phyloP scores from a whole-genome alignment of 2,113 vertebrate species.

The Leptobrachium ailaonicum region DNA sequence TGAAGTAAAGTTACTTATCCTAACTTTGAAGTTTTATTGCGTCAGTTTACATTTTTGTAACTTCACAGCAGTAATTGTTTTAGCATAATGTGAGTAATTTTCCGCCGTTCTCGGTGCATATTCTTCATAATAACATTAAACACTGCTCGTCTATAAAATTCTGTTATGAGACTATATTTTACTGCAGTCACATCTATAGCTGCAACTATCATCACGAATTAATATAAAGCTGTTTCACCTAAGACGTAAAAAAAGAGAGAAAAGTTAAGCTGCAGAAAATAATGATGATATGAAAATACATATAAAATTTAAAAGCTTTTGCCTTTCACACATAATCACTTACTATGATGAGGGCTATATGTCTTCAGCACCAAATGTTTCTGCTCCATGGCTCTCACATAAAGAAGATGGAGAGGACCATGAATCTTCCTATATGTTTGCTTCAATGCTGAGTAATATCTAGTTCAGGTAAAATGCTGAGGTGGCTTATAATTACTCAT shows the following conservation, averaged over 20 bases:
- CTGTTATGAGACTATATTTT: slow-evolving; percentile 23
- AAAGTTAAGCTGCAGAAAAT: slow-evolving; percentile 23
- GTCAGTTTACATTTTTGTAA: neutral
- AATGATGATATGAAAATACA: slow-evolving; percentile 43
- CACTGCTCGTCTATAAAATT: slow-evolving; percentile 11
- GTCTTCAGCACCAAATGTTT: slow-evolving; percentile 34
- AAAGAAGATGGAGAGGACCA: slow-evolving; percentile 37
- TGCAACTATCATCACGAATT: slow-evolving; percentile 16
- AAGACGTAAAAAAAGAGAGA: slow-evolving; percentile 2
- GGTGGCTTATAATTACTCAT: slow-evolving; percentile 38
- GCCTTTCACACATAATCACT: slow-evolving; percentile 34
- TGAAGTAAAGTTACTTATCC: too few species aligned
- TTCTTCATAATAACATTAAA: slow-evolving; percentile 21
- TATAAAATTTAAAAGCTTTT: slow-evolving; percentile 39
- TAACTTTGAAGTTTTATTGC: too few species aligned
- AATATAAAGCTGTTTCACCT: neutral
- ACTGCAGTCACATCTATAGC: slow-evolving; percentile 7
- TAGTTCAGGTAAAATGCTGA: slow-evolving; percentile 41
- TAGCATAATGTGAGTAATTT: neutral
- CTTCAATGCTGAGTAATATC: slow-evolving; percentile 33
- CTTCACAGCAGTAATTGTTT: neutral
- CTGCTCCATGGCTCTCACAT: slow-evolving; percentile 31
- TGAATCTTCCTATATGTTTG: slow-evolving; percentile 38
- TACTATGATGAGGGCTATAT: slow-evolving; percentile 44
- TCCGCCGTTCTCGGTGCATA: neutral